Conservation (phyloP, 2,797 vertebrate species). For the Okamejei kenojei region DNA sequence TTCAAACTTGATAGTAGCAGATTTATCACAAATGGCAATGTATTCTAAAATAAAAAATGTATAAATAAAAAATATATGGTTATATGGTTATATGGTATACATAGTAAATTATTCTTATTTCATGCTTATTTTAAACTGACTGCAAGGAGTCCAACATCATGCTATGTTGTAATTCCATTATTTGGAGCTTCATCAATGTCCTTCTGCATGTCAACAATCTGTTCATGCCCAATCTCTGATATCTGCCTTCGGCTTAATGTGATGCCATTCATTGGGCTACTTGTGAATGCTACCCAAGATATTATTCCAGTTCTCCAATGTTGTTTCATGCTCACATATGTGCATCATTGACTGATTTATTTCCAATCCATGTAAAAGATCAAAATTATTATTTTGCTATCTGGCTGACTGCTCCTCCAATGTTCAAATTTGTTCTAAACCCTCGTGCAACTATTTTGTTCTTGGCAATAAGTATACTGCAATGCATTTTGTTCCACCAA, state of each 20-base stretch:
- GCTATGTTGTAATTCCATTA: background rate
- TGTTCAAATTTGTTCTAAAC: background rate
- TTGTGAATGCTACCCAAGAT: background rate
- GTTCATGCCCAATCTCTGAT: background rate
- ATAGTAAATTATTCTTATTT: background rate
- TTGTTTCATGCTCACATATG: background rate
- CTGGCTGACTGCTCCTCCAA: background rate
- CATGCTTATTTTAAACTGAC: background rate
- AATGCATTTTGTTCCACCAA: background rate
- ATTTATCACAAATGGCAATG: background rate
- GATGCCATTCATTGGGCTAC: background rate
- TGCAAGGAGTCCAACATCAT: background rate
- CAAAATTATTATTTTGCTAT: background rate
- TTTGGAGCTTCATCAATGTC: background rate
- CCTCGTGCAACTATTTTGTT: background rate
- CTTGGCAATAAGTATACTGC: background rate
- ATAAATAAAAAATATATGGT: background rate
- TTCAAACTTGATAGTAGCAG: background rate
- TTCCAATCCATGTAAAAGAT: background rate
- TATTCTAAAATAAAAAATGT: no score
- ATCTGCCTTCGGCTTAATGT: background rate
- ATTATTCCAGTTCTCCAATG: background rate
- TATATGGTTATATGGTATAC: no score
- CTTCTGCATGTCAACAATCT: background rate
- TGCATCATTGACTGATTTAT: background rate